Evolutionary conservation across 2,113 vertebrate genomes (phyloP).

Genomic region (Mohoua ochrocephala): DNA sequence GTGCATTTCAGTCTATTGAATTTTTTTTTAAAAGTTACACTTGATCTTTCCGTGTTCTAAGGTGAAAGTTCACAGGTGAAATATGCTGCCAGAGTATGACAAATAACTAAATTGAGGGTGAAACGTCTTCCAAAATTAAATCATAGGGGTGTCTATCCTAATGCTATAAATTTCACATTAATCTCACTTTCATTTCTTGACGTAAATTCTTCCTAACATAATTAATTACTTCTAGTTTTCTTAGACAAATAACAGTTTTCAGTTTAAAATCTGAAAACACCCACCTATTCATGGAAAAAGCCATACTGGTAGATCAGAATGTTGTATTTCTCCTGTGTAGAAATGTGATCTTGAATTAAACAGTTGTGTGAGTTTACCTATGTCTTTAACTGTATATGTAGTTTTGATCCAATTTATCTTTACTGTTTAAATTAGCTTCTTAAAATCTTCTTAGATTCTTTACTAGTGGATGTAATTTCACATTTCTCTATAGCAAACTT

Average conservation of each 20-base stretch:
- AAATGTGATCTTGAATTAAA: slow-evolving; percentile 13
- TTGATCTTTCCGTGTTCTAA: background rate
- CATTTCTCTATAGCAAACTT: background rate
- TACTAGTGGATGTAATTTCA: background rate
- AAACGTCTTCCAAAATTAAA: slow-evolving; percentile 24
- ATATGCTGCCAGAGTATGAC: background rate
- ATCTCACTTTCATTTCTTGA: background rate
- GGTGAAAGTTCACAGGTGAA: background rate
- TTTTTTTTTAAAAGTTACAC: background rate
- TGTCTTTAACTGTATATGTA: background rate
- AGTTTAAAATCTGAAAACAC: background rate
- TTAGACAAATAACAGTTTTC: background rate
- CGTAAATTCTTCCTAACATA: background rate
- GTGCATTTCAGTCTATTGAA: background rate
- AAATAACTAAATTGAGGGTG: background rate
- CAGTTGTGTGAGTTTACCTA: background rate
- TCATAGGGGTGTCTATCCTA: background rate
- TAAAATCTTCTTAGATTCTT: background rate
- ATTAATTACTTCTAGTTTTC: background rate
- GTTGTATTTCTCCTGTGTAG: background rate
- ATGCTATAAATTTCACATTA: background rate
- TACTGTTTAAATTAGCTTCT: background rate
- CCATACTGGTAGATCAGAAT: slow-evolving; percentile 9
- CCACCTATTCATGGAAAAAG: background rate
- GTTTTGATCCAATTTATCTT: background rate